Evolutionary conservation across 2,113 vertebrate species (phyloP).

Genomic region (Sakesphorus luctuosus): DNA sequence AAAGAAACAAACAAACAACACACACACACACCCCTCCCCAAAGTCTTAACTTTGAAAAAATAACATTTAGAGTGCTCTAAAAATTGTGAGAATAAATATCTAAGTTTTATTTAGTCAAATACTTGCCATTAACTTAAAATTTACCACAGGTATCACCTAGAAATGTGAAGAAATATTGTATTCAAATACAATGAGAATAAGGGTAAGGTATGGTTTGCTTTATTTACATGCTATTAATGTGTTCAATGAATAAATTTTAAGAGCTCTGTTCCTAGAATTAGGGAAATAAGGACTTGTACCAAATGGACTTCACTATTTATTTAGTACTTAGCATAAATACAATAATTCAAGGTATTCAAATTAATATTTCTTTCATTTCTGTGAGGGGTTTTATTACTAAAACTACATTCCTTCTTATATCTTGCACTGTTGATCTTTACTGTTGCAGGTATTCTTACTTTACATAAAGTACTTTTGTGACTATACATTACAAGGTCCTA

Average conservation of each 20-base stretch:
- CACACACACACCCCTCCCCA: too few species aligned
- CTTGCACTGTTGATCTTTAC: not conserved
- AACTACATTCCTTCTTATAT: not conserved
- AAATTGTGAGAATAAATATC: not conserved
- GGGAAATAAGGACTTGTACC: not conserved
- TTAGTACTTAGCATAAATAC: not conserved
- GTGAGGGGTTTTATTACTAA: not conserved
- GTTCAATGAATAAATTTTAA: not conserved
- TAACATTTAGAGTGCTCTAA: not conserved
- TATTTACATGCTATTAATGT: not conserved
- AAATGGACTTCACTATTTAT: not conserved
- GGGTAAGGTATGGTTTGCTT: not conserved
- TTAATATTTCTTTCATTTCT: not conserved
- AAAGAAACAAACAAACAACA: too few species aligned
- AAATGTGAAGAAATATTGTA: not conserved
- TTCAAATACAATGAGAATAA: not conserved
- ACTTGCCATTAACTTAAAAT: not conserved
- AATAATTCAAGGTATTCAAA: not conserved
- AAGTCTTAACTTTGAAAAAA: not conserved
- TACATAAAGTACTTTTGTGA: not conserved
- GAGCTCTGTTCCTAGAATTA: not conserved
- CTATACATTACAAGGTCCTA: not conserved
- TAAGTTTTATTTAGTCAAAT: not conserved
- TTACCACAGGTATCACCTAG: not conserved
- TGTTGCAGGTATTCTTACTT: slow-evolving; percentile 11